Percentiles rank a stretch among this genome's conserved stretches.
Conservation (phyloP, 1,140 invertebrate genomes). For the Episyrphus balteatus region DNA sequence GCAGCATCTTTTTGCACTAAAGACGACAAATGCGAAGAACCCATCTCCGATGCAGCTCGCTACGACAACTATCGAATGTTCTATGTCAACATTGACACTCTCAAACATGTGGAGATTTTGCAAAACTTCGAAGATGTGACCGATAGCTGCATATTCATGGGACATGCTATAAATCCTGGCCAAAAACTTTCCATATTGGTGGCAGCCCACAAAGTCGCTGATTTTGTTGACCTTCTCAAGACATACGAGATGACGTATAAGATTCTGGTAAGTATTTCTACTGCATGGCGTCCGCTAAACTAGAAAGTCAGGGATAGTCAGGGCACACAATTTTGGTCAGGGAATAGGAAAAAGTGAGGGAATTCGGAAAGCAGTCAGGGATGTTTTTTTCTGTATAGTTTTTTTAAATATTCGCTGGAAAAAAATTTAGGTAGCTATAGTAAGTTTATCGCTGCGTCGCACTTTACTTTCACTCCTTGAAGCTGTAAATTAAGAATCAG, state of each 20-base stretch:
- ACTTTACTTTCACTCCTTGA: no score
- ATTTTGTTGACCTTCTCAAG: slow-evolving; percentile 28
- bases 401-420: no score
- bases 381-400: no score
- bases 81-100: slow-evolving; percentile 30
- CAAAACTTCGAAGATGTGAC: slow-evolving; percentile 24
- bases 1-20: slow-evolving; percentile 18
- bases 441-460: no score
- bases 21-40: slow-evolving; percentile 14
- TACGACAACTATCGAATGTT: slow-evolving; percentile 42
- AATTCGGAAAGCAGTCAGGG: no score
- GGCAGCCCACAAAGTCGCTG: slow-evolving; percentile 23
- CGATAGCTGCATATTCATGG: slow-evolving; percentile 28
- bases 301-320: neutral
- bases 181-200: slow-evolving; percentile 32
- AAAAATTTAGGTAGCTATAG: no score
- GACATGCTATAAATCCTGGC: slow-evolving; percentile 18
- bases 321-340: no score
- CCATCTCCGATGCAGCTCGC: slow-evolving; percentile 8
- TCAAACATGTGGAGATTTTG: slow-evolving; percentile 33
- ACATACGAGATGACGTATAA: slow-evolving; percentile 23
- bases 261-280: slow-evolving; percentile 11
- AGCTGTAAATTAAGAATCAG: no score
- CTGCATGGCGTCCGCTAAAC: neutral
- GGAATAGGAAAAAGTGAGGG: no score